Evolutionary conservation across 2,888 invertebrate species (phyloP), one percentile per base, ranked within the genome.

Genomic region (Ganaspis brasiliensis): DNA sequence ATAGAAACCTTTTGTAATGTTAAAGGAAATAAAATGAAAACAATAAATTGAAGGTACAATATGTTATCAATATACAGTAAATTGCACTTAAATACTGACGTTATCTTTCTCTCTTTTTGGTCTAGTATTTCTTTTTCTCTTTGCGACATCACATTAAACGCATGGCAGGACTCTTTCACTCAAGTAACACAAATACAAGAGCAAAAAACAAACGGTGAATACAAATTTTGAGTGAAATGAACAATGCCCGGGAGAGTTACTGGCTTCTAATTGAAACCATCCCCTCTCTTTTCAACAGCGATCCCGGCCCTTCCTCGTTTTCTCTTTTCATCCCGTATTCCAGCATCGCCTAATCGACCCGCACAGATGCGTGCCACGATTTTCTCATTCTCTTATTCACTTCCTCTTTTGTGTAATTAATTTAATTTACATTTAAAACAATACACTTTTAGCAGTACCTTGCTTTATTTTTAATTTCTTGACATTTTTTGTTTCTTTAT

Each of bases 161-260:
- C 72, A 52, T 76, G 26, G 45, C 70, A 49, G 49, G 70, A 56
- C 70, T 57, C 74, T 73, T 76, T 80, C 61, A 61, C 82, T 81
- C 80, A 82, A 82, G 84, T 75, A 80, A 78, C 81, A 83, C 84
- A 84, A 87, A 83, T 83, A 85, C 84, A 86, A 84, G 82, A 80
- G 81, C 86, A 86, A 82, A 49, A 85, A 88, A 89, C 89, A 89
- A 89, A 89, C 87, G 87, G 84, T 84, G 89, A 89, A 89, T 90
- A 90, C 90, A 90, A 90, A 91, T 91, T 89, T 90, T 90, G 89
- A 91, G 89, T 89, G 88, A 91, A 89, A 89, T 89, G 91, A 91
- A 91, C 91, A 91, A 90, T 90, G 87, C 90, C 89, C 84, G 85
- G 88, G 89, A 90, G 91, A 91, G 90, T 91, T 91, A 91, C 90